A percentile compares a stretch with the other conserved stretches of the same genome.
phyloP scores from a whole-genome alignment of 2,888 invertebrate genomes.

The Nasonovia ribisnigri region DNA sequence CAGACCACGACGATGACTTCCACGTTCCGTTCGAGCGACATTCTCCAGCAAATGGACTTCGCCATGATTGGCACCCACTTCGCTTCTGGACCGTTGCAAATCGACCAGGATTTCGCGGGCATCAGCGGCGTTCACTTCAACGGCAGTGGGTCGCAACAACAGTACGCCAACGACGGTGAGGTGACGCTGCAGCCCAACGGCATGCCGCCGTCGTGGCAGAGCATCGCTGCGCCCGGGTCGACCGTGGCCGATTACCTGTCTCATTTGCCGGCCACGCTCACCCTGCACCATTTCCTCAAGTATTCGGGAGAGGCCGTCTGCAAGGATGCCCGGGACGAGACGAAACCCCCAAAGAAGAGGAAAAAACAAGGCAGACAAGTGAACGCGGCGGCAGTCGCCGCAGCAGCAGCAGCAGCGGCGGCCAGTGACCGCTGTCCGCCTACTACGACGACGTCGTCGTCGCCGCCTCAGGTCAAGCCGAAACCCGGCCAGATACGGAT shows the following conservation, averaged over 20 bases:
- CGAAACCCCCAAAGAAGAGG: conserved; percentile 73
- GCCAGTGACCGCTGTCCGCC: neutral
- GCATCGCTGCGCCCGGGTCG: conserved; percentile 79
- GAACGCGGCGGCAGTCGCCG: conserved; percentile 77
- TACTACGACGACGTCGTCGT: conserved; percentile 70
- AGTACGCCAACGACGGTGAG: conserved; percentile 68
- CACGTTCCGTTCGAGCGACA: conserved; percentile 56
- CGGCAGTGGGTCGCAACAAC: conserved; percentile 15
- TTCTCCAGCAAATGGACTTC: conserved; percentile 62
- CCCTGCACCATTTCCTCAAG: conserved; percentile 84
- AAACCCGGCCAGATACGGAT: conserved; percentile 86
- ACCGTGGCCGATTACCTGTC: conserved; percentile 87
- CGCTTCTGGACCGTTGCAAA: conserved; percentile 38
- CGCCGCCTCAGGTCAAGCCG: conserved; percentile 80
- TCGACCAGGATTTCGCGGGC: conserved; percentile 42
- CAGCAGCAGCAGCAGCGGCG: conserved; percentile 35
- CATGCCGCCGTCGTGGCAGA: conserved; percentile 75
- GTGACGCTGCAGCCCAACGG: conserved; percentile 66
- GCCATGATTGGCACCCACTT: conserved; percentile 60
- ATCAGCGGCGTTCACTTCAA: conserved; percentile 25
- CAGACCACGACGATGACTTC: conserved; percentile 13
- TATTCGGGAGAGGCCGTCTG: conserved; percentile 81
- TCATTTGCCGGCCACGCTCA: conserved; percentile 80
- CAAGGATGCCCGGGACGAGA: conserved; percentile 70
- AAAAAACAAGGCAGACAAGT: conserved; percentile 84